Base-by-base conservation (phyloP, 2,113 vertebrate species). In the Tachuris rubrigastra region DNA sequence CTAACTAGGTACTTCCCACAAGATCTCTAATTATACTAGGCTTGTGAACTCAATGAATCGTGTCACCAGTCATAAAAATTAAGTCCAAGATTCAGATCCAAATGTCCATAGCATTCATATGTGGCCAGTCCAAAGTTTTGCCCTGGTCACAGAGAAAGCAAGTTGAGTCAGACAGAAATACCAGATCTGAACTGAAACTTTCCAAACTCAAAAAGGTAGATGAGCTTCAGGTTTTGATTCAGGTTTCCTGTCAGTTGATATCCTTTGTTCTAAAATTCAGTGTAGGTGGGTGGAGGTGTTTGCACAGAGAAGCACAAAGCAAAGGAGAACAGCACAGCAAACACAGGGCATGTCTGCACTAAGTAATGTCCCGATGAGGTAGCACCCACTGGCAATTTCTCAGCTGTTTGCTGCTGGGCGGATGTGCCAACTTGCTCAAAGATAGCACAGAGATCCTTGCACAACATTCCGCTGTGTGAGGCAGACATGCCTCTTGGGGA, bases 341-440 rank as follows among this genome's bases (percentile, higher is more conserved):
- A 67, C 76, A 68, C 24, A 21, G 68, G 75, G 76, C 95, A 47
- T 59, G 93, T 75, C 95, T 47, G 76, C 35, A 52, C 95, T 16
- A 2, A 44, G 35, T 3, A 30, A 22, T 0, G 3, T 28, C 3
- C 23, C 0, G 0, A 12, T 44, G 80, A 28, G 2, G 33, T 9
- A 4, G 4, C 33, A 33, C 30, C 27, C 12, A 0, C 52, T 44
- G 73, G 83, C 86, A 75, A 21, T 15, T 52, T 59, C 42, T 2
- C 5, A 62, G 49, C 58, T 76, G 6, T 14, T 94, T 2, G 12
- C 53, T 60, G 30, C 56, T 63, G 67, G 79, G 83, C 0, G 8
- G 62, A 42, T 55, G 52, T n/a, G 65, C 49, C 74, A 76, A 18
- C 87, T 89, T 76, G 74, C 76, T 80, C 55, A 67, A n/a, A 95